Base-by-base conservation (phyloP, 2,113 vertebrate genomes). In the Piaya cayana region DNA sequence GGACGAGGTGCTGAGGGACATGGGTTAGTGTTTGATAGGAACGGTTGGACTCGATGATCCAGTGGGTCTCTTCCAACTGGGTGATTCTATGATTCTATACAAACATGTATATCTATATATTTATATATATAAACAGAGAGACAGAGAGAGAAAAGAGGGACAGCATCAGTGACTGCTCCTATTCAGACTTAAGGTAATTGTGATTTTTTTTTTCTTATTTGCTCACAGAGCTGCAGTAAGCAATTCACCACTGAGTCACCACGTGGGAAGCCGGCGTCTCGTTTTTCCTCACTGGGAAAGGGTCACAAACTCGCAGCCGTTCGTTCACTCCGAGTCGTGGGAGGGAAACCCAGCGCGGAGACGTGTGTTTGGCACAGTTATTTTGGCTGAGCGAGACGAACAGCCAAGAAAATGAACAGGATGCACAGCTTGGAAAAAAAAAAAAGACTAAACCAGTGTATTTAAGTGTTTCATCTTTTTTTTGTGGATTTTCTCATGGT, bases 281-380 rank as follows among this genome's bases (percentile, higher is more conserved):
- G 9, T 65, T 52, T 75, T 63, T 64, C 43, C n/a, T 55, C 42
- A 4, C 15, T 8, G 12, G 30, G 32, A 12, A 71, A 82, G 45
- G 30, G 55, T 95, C 70, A 64, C 32, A 79, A 58, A 85, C 29
- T 67, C 2, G 0, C 18, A 77, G 64, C 11, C n/a, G 32, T 77
- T 84, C 1, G 0, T 67, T 64, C 7, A 1, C 18, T 79, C 45
- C 32, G 7, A 52, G 29, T 5, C 4, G 5, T 47, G 56, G 43
- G 69, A 79, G 30, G 43, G 53, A 83, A 90, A 36, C 16, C 11
- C 77, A 53, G n/a, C 3, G 1, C 30, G 20, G 30, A 36, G 76
- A 21, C 0, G 29, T 15, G 18, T n/a, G 15, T 91, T 86, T 88
- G 71, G 23, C 50, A 63, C 10, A 30, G n/a, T 34, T 82, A 29